Percentiles rank a stretch among this genome's conserved stretches.
Conservation (phyloP, 1,140 invertebrate genomes). For the Plodia interpunctella region DNA sequence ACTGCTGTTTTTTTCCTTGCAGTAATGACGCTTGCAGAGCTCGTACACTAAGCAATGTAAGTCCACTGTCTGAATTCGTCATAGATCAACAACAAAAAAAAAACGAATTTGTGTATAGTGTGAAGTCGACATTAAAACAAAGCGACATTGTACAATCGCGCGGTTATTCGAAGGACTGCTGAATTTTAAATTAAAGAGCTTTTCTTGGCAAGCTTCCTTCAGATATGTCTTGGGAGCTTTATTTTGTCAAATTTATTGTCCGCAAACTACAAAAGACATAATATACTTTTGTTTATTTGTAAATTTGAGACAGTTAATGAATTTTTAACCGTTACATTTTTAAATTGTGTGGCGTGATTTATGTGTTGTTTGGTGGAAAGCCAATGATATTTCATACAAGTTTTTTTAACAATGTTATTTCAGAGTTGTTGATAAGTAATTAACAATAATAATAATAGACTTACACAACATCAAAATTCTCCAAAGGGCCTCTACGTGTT, state of each 20-base stretch:
- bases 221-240: neutral
- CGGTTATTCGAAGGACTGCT: neutral
- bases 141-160: neutral
- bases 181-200: slow-evolving; percentile 2
- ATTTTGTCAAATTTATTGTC: neutral
- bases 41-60: too few relatives aligned
- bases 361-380: neutral
- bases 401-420: too few relatives aligned
- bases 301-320: neutral
- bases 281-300: neutral
- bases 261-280: neutral
- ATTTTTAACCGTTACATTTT: neutral
- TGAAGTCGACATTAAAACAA: slow-evolving; percentile 8
- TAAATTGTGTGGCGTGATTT: neutral
- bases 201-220: neutral
- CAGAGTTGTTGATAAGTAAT: too few relatives aligned
- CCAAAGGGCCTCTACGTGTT: too few relatives aligned
- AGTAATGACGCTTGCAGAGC: too few relatives aligned
- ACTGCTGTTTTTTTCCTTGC: too few relatives aligned
- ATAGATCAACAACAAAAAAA: too few relatives aligned
- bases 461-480: too few relatives aligned
- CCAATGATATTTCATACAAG: neutral
- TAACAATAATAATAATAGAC: too few relatives aligned
- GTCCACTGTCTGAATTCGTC: too few relatives aligned
- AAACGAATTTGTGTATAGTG: neutral